Conservation (phyloP, 2,113 vertebrate genomes). For the Canis aureus region DNA sequence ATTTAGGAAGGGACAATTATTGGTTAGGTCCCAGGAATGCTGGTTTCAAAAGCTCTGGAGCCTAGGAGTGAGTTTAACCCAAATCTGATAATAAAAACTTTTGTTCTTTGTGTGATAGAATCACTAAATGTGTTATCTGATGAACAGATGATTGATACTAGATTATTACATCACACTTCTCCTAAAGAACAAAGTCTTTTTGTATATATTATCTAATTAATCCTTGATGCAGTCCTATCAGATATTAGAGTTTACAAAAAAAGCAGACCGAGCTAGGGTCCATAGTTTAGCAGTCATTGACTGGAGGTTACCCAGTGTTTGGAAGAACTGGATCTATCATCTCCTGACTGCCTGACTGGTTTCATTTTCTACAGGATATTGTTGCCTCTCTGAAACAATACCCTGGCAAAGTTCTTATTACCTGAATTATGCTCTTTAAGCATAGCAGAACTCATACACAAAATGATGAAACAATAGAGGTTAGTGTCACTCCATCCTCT, state of each 20-base stretch:
- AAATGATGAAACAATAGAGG: constrained; percentile 32
- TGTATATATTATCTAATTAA: background rate
- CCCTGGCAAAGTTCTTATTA: constrained; percentile 43
- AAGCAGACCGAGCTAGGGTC: background rate
- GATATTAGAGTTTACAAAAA: background rate
- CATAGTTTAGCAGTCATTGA: background rate
- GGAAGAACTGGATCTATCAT: background rate
- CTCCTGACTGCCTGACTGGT: constrained; percentile 3
- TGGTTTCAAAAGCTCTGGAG: background rate
- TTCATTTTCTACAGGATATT: constrained; percentile 37
- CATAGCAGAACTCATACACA: constrained; percentile 14
- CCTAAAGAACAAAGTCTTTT: background rate
- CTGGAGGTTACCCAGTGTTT: background rate
- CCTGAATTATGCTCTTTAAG: constrained; percentile 12
- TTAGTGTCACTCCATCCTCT: background rate
- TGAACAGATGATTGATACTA: constrained; percentile 18
- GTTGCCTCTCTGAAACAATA: constrained; percentile 41
- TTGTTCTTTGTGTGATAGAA: constrained; percentile 16
- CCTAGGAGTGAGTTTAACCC: background rate
- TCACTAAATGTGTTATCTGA: constrained; percentile 25
- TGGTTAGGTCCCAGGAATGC: background rate
- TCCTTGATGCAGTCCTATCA: background rate
- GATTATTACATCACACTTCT: background rate
- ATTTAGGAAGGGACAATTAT: background rate
- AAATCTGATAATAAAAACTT: background rate